These are phyloP conservation scores for Marisa cornuarietis DNA, from an alignment of 1,140 invertebrate species.

Conservation along the genomic window DNA sequence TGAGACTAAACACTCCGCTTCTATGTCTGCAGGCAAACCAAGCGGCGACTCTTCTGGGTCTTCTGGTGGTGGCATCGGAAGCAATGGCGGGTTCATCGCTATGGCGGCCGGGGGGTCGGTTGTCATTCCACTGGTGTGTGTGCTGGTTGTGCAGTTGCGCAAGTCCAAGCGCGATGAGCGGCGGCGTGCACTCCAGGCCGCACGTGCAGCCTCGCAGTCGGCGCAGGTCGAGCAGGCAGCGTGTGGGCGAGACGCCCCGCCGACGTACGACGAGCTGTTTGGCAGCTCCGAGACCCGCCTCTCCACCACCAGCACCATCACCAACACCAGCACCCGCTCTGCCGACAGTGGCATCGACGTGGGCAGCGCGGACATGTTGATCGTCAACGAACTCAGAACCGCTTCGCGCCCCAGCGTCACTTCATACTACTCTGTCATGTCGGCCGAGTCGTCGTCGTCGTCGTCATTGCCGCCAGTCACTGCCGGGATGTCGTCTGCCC, in stretches of 20 bases:
- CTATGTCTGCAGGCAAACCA: too few species aligned
- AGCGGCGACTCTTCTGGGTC: too few species aligned
- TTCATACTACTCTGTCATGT: not conserved
- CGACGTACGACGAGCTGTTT: conserved; percentile 34
- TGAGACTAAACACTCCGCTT: too few species aligned
- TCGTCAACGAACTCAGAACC: not conserved
- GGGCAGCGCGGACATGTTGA: not conserved
- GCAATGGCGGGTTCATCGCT: conserved; percentile 36
- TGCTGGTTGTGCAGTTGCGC: conserved; percentile 33
- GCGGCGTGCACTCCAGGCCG: not conserved
- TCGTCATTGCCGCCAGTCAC: not conserved
- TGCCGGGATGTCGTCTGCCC: too few species aligned
- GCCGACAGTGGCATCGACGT: not conserved
- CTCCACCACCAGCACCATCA: conserved; percentile 3
- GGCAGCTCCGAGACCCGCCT: not conserved
- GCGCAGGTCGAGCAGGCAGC: not conserved
- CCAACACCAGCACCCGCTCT: not conserved
- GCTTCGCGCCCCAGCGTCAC: not conserved
- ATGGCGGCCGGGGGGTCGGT: conserved; percentile 35
- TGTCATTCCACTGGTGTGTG: conserved; percentile 32
- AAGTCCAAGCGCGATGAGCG: conserved; percentile 30
- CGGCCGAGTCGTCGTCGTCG: not conserved
- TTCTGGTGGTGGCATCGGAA: not conserved
- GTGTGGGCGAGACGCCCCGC: conserved; percentile 15
- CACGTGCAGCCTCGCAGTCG: not conserved